Evolutionary conservation across 2,888 invertebrate species (phyloP).

Genomic region (Resseliella maxima): DNA sequence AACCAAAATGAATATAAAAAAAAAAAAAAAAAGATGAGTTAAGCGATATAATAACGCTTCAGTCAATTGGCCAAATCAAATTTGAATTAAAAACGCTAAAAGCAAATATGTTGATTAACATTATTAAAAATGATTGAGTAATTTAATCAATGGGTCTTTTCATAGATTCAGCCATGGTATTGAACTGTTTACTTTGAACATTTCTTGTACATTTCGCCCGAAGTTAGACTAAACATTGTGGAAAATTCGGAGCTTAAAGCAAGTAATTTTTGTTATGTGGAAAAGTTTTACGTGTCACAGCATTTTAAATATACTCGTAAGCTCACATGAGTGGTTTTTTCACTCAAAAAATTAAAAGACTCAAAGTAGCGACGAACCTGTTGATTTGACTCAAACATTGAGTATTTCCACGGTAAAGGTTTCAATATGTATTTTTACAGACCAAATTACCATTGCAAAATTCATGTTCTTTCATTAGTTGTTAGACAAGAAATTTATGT

Average conservation of each 20-base stretch:
- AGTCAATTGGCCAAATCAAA: background rate
- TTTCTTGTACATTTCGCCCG: background rate
- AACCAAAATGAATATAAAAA: background rate
- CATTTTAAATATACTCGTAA: background rate
- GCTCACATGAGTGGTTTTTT: background rate
- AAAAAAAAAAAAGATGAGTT: too few relatives aligned
- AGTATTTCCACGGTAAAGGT: background rate
- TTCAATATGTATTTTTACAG: background rate
- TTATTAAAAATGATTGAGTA: background rate
- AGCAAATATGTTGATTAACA: background rate
- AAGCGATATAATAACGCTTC: background rate
- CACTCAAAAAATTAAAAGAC: background rate
- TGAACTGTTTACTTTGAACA: background rate
- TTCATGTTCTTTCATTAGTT: too few relatives aligned
- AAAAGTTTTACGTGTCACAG: background rate
- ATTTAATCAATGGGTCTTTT: background rate
- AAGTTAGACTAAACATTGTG: background rate
- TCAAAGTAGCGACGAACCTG: background rate
- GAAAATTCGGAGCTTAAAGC: background rate
- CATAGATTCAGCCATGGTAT: too few relatives aligned
- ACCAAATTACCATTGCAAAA: conserved; percentile 3
- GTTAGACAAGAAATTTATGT: too few relatives aligned
- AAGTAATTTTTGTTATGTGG: background rate
- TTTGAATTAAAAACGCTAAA: too few relatives aligned
- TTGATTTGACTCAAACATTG: background rate